Percentiles rank a stretch among this genome's conserved stretches.
Evolutionary conservation across 2,797 vertebrate species (phyloP).

Genomic region (Loris lydekkerianus): DNA sequence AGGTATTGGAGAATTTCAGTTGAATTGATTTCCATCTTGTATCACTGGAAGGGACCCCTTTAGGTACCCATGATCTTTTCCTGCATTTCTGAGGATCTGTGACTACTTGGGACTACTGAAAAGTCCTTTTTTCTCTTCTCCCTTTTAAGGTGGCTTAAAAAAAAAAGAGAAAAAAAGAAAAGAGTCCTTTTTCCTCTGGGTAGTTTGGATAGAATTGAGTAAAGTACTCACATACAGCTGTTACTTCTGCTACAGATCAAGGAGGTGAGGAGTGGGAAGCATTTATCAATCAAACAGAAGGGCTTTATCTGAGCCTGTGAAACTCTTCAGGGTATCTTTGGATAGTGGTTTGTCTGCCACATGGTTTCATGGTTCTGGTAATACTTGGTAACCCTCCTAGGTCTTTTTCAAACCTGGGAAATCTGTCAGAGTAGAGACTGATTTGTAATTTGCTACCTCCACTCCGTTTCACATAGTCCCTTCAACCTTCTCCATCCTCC

Average conservation of each 20-base stretch:
- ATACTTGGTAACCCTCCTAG: neutral
- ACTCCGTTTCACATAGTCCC: neutral
- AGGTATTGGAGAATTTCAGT: neutral
- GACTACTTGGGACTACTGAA: neutral
- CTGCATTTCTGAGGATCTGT: constrained; percentile 29
- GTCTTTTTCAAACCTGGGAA: neutral
- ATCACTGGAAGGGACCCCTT: neutral
- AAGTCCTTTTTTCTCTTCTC: constrained; percentile 29
- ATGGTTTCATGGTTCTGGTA: constrained; percentile 28
- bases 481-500: neutral
- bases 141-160: too few relatives aligned
- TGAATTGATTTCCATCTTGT: constrained; percentile 30
- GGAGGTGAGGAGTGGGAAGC: neutral
- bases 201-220: neutral
- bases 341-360: constrained; percentile 22
- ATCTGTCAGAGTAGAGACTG: neutral
- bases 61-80: neutral
- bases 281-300: constrained; percentile 45
- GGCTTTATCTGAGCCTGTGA: neutral
- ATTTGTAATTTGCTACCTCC: neutral
- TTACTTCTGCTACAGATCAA: constrained; percentile 44
- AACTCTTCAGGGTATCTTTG: neutral
- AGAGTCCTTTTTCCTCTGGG: constrained; percentile 41
- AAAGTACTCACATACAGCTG: neutral
- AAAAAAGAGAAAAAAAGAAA: too few relatives aligned